Percentiles rank a stretch among this genome's conserved stretches.
Conservation (phyloP, 2,113 vertebrate species). For the Pangasianodon gigas region DNA sequence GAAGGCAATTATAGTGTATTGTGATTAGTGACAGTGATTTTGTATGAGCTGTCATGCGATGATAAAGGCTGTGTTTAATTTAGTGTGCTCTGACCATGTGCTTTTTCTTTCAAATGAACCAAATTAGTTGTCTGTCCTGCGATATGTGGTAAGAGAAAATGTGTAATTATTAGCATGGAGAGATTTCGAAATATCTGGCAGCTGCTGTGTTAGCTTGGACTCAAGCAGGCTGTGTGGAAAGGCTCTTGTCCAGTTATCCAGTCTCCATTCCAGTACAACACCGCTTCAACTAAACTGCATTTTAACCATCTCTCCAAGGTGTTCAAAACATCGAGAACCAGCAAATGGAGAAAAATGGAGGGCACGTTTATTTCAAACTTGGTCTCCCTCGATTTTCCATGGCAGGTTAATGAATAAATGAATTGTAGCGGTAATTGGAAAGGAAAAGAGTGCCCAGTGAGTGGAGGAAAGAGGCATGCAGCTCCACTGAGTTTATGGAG, state of each 20-base stretch:
- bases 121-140: constrained; percentile 39
- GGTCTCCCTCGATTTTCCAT: constrained; percentile 48
- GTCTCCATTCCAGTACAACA: constrained; percentile 13
- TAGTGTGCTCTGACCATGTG: constrained; percentile 27
- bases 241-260: constrained; percentile 15
- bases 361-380: constrained; percentile 51
- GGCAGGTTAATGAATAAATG: constrained; percentile 59
- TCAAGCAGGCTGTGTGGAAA: constrained; percentile 19
- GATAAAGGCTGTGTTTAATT: constrained; percentile 37
- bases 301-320: constrained; percentile 45
- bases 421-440: constrained; percentile 59
- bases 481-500: constrained; percentile 58
- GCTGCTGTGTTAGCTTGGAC: constrained; percentile 25
- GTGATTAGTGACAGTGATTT: constrained; percentile 28
- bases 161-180: constrained; percentile 27
- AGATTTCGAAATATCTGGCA: constrained; percentile 36
- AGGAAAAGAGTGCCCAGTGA: constrained; percentile 52
- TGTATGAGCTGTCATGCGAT: constrained; percentile 20
- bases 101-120: constrained; percentile 38
- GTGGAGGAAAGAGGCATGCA: constrained; percentile 39
- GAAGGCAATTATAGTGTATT: constrained; percentile 31
- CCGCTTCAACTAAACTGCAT: constrained; percentile 34
- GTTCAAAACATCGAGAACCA: constrained; percentile 48
- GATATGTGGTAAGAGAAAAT: constrained; percentile 5
- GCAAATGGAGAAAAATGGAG: constrained; percentile 46